Evolutionary conservation across 2,113 vertebrate genomes (phyloP).

Genomic region (Pristiophorus japonicus): DNA sequence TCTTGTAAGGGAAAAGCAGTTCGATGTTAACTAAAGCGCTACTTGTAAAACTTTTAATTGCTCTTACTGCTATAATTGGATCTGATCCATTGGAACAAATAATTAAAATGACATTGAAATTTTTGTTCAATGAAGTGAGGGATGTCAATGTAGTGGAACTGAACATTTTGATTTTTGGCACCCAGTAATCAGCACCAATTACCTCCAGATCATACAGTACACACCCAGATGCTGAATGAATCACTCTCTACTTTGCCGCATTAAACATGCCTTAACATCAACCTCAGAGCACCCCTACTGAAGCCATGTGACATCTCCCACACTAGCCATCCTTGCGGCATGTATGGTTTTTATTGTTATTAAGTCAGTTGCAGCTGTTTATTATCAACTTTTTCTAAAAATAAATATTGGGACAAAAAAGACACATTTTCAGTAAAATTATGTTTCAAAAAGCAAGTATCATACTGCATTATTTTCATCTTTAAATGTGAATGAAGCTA

Average conservation of each 20-base stretch:
- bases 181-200: neutral
- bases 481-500: too few species aligned
- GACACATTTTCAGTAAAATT: too few species aligned
- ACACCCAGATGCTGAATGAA: neutral
- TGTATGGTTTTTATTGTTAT: neutral
- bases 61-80: neutral
- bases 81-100: neutral
- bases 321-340: neutral
- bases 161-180: neutral
- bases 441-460: too few species aligned
- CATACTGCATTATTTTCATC: too few species aligned
- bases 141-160: neutral
- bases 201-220: neutral
- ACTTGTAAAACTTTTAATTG: neutral
- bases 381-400: too few species aligned
- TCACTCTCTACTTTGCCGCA: neutral
- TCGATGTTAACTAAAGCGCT: neutral
- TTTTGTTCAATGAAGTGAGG: neutral
- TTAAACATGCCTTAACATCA: neutral
- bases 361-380: too few species aligned
- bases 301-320: neutral
- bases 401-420: too few species aligned
- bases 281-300: neutral
- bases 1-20: neutral
- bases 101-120: neutral